A percentile compares a stretch with the other conserved stretches of the same genome.
These are phyloP conservation scores for Strix occidentalis DNA, from an alignment of 2,797 vertebrate genomes.

Conservation along the genomic window DNA sequence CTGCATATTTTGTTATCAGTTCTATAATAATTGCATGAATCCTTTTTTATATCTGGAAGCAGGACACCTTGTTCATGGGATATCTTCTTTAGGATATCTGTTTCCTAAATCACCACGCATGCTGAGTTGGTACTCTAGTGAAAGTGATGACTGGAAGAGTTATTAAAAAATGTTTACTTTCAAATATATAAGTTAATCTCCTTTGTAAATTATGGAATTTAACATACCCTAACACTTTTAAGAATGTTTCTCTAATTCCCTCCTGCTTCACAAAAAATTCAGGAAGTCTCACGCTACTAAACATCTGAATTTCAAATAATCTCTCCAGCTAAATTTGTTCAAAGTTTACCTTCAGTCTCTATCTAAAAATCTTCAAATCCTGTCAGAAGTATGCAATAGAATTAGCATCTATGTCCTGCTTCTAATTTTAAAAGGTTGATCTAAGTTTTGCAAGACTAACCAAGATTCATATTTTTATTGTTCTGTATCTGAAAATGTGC, in stretches of 20 bases:
- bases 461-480: background rate
- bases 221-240: background rate
- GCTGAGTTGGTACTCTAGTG: background rate
- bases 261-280: background rate
- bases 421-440: background rate
- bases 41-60: background rate
- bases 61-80: background rate
- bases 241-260: background rate
- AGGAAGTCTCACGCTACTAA: background rate
- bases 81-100: background rate
- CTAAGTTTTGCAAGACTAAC: background rate
- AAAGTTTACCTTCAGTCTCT: background rate
- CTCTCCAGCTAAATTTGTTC: background rate
- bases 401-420: background rate
- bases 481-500: background rate
- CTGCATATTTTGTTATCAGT: background rate
- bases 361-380: background rate
- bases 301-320: background rate
- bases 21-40: conserved; percentile 5
- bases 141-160: background rate
- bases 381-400: background rate
- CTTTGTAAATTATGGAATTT: background rate
- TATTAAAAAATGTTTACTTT: background rate
- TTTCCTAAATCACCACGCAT: background rate
- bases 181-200: background rate